Conservation (phyloP, 1,140 invertebrate genomes). For the Euwallacea similis region DNA sequence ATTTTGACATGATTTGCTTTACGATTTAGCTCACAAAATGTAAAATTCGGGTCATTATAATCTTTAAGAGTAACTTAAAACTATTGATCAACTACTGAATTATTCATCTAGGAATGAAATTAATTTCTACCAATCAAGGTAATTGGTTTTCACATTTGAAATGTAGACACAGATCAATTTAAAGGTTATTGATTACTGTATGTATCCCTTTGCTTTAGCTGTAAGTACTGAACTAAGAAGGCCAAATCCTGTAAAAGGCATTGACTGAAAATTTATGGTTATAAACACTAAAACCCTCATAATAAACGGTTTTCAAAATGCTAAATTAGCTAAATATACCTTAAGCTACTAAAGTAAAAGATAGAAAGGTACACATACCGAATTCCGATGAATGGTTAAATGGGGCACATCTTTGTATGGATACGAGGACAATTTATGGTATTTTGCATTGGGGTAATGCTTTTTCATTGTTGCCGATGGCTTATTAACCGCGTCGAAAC, state of each 20-base stretch:
- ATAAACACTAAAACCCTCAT: not conserved
- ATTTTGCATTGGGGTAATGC: constrained; percentile 41
- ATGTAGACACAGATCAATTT: not conserved
- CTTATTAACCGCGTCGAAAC: constrained; percentile 2
- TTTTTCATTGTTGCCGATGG: constrained; percentile 42
- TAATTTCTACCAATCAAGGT: too few species aligned
- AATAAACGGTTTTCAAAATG: not conserved
- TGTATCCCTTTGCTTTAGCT: not conserved
- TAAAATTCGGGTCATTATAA: too few species aligned
- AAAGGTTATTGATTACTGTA: not conserved
- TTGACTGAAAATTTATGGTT: not conserved
- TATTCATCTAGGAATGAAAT: too few species aligned
- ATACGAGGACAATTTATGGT: constrained; percentile 43
- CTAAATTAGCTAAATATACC: not conserved
- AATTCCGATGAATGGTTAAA: constrained; percentile 38
- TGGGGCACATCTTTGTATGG: constrained; percentile 42
- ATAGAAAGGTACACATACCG: constrained; percentile 29
- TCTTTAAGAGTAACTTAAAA: too few species aligned
- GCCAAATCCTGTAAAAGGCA: not conserved
- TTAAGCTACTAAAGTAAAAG: not conserved
- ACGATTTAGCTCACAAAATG: too few species aligned
- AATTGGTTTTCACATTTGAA: not conserved
- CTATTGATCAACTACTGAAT: too few species aligned
- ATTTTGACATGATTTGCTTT: too few species aligned
- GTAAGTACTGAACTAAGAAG: not conserved